Conservation (phyloP, 2,888 invertebrate species). For the Nemoura dubitans region DNA sequence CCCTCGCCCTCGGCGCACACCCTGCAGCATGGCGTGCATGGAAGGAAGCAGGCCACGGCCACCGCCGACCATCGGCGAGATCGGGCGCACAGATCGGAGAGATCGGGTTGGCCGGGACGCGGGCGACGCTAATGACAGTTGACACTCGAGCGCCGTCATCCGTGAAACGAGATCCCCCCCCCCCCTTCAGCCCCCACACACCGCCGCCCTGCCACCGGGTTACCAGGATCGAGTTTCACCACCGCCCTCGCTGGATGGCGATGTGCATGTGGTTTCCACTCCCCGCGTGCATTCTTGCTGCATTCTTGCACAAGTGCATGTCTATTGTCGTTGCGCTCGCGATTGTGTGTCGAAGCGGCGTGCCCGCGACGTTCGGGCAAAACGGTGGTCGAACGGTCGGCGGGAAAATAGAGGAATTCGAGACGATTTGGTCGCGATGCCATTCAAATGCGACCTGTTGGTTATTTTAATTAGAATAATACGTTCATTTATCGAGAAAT, state of each 20-base stretch:
- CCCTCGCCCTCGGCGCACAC: too few relatives aligned
- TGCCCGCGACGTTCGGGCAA: too few relatives aligned
- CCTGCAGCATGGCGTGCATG: too few relatives aligned
- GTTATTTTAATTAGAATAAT: too few relatives aligned
- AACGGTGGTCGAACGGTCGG: too few relatives aligned
- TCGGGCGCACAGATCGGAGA: not conserved
- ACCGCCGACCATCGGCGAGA: not conserved
- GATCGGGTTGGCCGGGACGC: not conserved
- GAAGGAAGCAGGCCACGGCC: not conserved
- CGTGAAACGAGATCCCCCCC: constrained; percentile 21
- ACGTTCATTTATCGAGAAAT: too few relatives aligned
- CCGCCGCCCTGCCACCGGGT: not conserved
- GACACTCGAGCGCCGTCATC: not conserved
- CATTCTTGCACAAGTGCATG: not conserved
- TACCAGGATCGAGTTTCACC: not conserved
- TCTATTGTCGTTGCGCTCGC: not conserved
- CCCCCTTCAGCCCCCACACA: not conserved
- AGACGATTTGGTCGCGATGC: too few relatives aligned
- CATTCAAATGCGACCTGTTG: too few relatives aligned
- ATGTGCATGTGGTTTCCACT: too few relatives aligned
- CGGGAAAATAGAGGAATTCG: too few relatives aligned
- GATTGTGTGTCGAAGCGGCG: not conserved
- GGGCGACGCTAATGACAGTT: not conserved
- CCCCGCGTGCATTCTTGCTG: not conserved
- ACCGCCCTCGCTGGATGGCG: too few relatives aligned